phyloP scores from a whole-genome alignment of 2,888 invertebrate genomes.

The Callosobruchus maculatus region DNA sequence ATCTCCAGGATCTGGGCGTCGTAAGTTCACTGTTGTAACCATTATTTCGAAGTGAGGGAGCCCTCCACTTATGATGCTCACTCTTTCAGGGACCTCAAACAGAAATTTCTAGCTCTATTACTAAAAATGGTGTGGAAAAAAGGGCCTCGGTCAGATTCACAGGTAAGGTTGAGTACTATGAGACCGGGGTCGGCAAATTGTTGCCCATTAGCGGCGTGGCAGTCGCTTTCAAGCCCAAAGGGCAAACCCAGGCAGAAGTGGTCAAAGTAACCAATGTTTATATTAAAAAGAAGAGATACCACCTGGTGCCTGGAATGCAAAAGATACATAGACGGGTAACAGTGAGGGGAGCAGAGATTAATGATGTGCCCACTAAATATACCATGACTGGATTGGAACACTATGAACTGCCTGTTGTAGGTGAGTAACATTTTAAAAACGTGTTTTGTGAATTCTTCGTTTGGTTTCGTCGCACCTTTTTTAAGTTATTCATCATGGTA shows the following conservation, averaged over 20 bases:
- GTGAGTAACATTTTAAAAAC: slow-evolving; percentile 46
- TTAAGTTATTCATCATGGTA: too few relatives aligned
- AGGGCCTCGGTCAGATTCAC: slow-evolving; percentile 59
- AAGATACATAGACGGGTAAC: slow-evolving; percentile 60
- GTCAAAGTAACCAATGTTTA: slow-evolving; percentile 57
- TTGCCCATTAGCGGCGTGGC: slow-evolving; percentile 59
- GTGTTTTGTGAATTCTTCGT: not conserved
- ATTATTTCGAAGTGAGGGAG: not conserved
- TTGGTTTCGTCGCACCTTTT: too few relatives aligned
- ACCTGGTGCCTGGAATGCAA: slow-evolving; percentile 62
- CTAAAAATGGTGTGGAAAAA: slow-evolving; percentile 55
- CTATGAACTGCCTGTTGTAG: slow-evolving; percentile 68
- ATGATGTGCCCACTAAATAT: slow-evolving; percentile 65
- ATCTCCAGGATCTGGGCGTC: slow-evolving; percentile 32
- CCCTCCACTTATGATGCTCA: slow-evolving; percentile 40
- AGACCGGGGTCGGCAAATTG: slow-evolving; percentile 59
- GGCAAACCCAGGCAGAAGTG: slow-evolving; percentile 53
- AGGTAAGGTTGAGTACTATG: slow-evolving; percentile 68
- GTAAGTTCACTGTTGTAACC: slow-evolving; percentile 42
- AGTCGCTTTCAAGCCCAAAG: slow-evolving; percentile 52
- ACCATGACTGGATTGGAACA: slow-evolving; percentile 62
- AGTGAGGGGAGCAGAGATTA: slow-evolving; percentile 59
- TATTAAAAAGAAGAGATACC: slow-evolving; percentile 53
- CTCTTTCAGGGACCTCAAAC: slow-evolving; percentile 53
- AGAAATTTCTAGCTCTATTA: slow-evolving; percentile 48